Evolutionary conservation across 1,140 invertebrate species (phyloP).

Genomic region (Drosophila quadrilineata): DNA sequence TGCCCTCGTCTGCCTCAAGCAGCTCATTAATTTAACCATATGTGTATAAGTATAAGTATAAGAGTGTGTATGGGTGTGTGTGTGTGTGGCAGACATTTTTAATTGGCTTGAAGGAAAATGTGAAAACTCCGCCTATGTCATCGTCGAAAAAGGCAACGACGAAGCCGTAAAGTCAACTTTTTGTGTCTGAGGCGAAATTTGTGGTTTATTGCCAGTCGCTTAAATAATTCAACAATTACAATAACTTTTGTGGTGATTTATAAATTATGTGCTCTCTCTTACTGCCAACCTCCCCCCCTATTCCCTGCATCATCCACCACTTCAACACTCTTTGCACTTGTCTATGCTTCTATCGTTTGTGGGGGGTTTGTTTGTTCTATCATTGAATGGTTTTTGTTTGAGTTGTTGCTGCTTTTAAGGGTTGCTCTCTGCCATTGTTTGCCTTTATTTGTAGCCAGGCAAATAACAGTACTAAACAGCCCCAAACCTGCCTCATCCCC

Average conservation of each 20-base stretch:
- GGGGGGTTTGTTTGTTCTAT: conserved; percentile 15
- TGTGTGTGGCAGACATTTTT: conserved; percentile 45
- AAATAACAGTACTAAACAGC: conserved; percentile 14
- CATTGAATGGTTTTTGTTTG: conserved; percentile 3
- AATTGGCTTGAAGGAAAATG: conserved; percentile 38
- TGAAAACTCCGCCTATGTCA: conserved; percentile 26
- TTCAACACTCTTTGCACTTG: not conserved
- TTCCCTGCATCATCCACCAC: no score
- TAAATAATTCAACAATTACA: conserved; percentile 63
- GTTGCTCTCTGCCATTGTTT: conserved; percentile 30
- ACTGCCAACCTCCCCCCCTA: no score
- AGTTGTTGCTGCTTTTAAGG: conserved; percentile 27
- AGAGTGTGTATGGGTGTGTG: not conserved
- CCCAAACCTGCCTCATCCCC: not conserved
- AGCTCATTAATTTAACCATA: conserved; percentile 38
- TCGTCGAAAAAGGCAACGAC: no score
- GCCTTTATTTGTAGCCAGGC: not conserved
- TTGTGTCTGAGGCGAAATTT: conserved; percentile 31
- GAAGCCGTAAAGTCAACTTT: conserved; percentile 47
- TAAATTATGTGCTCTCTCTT: conserved; percentile 38
- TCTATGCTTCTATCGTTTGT: not conserved
- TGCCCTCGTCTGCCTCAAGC: not conserved
- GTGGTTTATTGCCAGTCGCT: conserved; percentile 50
- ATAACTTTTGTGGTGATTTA: conserved; percentile 62
- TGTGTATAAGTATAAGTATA: not conserved